Evolutionary conservation across 2,797 vertebrate genomes (phyloP).

Genomic region (Anas flavirostris): DNA sequence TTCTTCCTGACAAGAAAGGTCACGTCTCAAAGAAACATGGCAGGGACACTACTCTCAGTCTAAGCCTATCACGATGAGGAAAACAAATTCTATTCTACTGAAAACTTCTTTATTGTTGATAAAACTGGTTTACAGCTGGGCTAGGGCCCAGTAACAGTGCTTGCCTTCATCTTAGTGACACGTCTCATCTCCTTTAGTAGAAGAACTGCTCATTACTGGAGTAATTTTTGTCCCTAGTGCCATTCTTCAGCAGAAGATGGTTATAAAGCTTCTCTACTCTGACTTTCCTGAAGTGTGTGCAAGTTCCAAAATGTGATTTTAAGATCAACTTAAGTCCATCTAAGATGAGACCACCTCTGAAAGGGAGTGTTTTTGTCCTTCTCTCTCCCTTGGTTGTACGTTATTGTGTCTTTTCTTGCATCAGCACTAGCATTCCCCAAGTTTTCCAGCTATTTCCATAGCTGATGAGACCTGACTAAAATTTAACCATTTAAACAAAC

Average conservation of each 20-base stretch:
- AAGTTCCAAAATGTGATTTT: background rate
- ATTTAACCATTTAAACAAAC: background rate
- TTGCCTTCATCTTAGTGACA: background rate
- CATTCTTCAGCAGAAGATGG: accelerated
- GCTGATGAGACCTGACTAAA: background rate
- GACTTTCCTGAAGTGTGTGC: background rate
- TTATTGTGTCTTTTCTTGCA: background rate
- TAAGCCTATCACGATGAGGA: background rate
- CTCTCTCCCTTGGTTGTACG: background rate
- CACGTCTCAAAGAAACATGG: background rate
- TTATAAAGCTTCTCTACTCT: background rate
- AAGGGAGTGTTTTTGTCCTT: background rate
- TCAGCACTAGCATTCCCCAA: background rate
- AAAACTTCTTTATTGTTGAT: background rate
- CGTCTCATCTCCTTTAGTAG: background rate
- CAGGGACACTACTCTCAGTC: background rate
- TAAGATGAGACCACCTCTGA: background rate
- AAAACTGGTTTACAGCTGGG: background rate
- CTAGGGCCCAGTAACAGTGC: background rate
- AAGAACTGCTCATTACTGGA: background rate
- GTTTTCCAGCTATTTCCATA: background rate
- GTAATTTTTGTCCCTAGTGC: background rate
- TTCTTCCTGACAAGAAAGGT: slow-evolving; percentile 5
- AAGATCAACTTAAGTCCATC: background rate
- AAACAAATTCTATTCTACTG: background rate